phyloP scores from a whole-genome alignment of 2,113 vertebrate species.

The Turnix velox region DNA sequence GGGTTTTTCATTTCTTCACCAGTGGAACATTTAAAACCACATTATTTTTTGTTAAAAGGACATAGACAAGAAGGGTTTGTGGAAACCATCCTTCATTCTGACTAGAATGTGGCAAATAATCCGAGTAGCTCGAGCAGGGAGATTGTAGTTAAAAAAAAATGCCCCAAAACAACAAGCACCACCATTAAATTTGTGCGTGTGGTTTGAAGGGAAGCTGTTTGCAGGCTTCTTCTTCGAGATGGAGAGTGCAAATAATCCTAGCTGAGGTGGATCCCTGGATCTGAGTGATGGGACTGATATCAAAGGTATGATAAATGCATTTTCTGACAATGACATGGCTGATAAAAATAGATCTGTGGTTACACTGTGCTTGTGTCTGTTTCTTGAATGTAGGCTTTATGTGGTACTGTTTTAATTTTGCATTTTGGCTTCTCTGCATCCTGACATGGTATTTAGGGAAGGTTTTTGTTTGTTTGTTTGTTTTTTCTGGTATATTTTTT shows the following conservation, averaged over 20 bases:
- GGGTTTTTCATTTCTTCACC: background rate
- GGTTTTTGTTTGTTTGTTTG: too few relatives aligned
- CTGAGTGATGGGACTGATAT: background rate
- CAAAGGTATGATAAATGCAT: conserved; percentile 6
- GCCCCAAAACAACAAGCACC: background rate
- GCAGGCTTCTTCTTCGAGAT: background rate
- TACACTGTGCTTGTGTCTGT: background rate
- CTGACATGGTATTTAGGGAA: conserved; percentile 10
- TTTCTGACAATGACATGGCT: conserved; percentile 14
- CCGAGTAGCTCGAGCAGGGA: background rate
- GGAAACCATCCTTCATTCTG: background rate
- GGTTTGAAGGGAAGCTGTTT: background rate
- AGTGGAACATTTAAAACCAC: background rate
- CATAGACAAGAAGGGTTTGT: background rate
- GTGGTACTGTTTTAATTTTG: background rate
- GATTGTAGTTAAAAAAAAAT: background rate
- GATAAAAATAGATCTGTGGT: conserved; percentile 6
- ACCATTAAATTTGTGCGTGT: background rate
- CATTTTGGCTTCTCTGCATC: background rate
- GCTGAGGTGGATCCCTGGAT: background rate
- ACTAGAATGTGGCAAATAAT: background rate
- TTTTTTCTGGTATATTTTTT: conserved; percentile 40
- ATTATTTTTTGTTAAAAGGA: background rate
- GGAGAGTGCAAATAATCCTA: background rate
- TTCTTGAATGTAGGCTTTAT: background rate